Base-by-base conservation (phyloP, 2,113 vertebrate genomes). In the Cervus canadensis region DNA sequence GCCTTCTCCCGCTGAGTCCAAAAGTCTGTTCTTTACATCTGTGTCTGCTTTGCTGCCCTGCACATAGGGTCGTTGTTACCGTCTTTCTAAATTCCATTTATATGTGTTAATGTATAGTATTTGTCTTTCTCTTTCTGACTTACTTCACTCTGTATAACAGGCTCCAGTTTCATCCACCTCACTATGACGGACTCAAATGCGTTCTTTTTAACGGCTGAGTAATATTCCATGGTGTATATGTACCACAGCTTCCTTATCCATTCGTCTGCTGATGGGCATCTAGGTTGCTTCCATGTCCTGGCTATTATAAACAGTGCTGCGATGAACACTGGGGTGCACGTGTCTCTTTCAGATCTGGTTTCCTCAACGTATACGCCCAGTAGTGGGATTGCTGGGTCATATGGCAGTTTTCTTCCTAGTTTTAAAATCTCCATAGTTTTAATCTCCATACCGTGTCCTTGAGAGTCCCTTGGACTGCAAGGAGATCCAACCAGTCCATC, bases 281-380 rank as follows among this genome's bases (percentile, higher is more conserved):
- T 19, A 10, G 64, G 7, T n/a, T 19, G 64, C 4, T n/a, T 67
- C 16, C 16, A 5, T 1, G 16, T n/a, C 64, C 33, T 67, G 33
- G 33, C 16, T 5, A 2, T n/a, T n/a, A 0, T 67, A 67, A n/a
- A 67, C 64, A 9, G 16, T 2, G 64, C 33, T 19, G 16, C 0
- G 2, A 67, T 67, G 64, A 67, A n/a, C 8, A 10, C 0, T n/a
- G 64, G 64, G 8, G 64, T 67, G 0, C 64, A n/a, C 2, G 2
- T 67, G 64, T 36, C 16, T 67, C 33, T 67, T 36, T 67, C 64
- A 10, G 2, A 5, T 67, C 64, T 67, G 64, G 33, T 67, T 36
- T 67, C 33, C 64, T 67, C 4, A 0, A 0, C 0, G 33, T n/a
- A 0, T 36, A 36, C 1, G 62, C 64, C 64, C 64, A 67, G 17